Conservation (phyloP, 2,797 vertebrate species). For the Stomatorhinus walkeri region DNA sequence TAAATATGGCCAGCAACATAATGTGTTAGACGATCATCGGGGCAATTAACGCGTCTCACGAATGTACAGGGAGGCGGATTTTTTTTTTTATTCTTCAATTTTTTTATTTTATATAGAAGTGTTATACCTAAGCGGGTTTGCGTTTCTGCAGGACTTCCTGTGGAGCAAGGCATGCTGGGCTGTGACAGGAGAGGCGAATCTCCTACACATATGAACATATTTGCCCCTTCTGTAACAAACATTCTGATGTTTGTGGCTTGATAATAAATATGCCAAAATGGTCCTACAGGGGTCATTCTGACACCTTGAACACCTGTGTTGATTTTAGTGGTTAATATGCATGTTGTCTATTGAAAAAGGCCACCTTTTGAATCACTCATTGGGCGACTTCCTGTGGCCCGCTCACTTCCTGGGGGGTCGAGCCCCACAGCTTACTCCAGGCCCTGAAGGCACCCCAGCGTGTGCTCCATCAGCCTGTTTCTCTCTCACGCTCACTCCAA, state of each 20-base stretch:
- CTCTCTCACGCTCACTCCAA: neutral
- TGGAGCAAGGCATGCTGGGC: neutral
- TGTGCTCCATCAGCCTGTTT: neutral
- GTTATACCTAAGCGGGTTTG: conserved; percentile 49
- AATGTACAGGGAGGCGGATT: conserved; percentile 46
- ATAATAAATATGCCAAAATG: neutral
- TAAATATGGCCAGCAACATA: conserved; percentile 63
- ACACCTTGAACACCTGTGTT: neutral
- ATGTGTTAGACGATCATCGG: conserved; percentile 61
- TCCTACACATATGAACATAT: neutral
- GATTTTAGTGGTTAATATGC: neutral
- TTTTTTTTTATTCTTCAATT: conserved; percentile 38
- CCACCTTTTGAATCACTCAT: neutral
- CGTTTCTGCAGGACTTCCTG: conserved; percentile 41
- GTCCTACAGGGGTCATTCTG: neutral
- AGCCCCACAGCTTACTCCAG: neutral
- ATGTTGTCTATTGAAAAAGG: neutral
- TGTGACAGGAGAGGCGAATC: neutral
- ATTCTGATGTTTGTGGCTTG: neutral
- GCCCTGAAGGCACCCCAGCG: neutral
- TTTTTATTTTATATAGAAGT: conserved; percentile 54
- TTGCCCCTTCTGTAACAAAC: neutral
- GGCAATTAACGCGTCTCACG: conserved; percentile 63
- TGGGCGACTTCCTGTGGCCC: neutral
- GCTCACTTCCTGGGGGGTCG: neutral